Evolutionary conservation across 2,113 vertebrate species (phyloP).

Genomic region (Pelvicachromis taeniatus): DNA sequence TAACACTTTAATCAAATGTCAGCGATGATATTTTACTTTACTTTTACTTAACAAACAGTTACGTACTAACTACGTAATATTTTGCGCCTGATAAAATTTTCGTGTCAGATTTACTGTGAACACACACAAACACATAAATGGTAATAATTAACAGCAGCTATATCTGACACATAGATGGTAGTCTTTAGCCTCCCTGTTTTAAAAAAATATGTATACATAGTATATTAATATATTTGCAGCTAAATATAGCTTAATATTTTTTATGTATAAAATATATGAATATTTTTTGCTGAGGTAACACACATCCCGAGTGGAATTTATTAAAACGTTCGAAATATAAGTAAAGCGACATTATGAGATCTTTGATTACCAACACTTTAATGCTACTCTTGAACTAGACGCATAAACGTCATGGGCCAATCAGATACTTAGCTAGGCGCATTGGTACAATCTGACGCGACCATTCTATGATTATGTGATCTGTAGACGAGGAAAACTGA

Average conservation of each 20-base stretch:
- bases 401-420: conserved; percentile 65
- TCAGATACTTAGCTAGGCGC: conserved; percentile 53
- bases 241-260: too few species aligned
- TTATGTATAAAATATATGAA: too few species aligned
- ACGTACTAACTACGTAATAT: neutral
- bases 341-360: neutral
- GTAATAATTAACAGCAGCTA: neutral
- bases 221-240: neutral
- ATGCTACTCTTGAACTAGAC: neutral
- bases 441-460: conserved; percentile 44
- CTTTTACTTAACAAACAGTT: neutral
- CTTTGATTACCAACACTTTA: neutral
- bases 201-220: neutral
- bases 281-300: neutral
- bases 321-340: neutral
- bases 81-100: neutral
- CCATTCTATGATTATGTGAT: neutral
- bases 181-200: neutral
- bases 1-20: neutral
- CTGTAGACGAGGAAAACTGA: neutral
- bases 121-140: neutral
- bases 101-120: neutral
- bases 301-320: neutral
- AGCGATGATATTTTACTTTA: neutral
- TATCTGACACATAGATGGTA: neutral